These are phyloP conservation scores for Adrianichthys oophorus DNA, from an alignment of 2,797 vertebrate species.

Conservation along the genomic window DNA sequence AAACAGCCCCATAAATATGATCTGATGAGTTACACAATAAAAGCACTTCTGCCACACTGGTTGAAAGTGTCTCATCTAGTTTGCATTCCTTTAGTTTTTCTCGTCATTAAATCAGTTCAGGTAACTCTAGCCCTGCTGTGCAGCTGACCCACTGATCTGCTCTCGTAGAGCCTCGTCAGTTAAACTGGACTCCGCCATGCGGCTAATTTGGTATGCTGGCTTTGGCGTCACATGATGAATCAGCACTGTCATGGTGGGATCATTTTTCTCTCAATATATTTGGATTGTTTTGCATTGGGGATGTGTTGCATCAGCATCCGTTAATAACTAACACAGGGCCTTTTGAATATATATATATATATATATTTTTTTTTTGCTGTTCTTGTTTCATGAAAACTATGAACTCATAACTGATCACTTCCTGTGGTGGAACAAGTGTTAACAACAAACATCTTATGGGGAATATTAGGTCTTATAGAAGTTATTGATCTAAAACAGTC, in stretches of 20 bases:
- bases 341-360: constrained; percentile 3
- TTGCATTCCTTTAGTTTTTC: neutral
- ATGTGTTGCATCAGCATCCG: constrained; percentile 35
- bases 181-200: constrained; percentile 35
- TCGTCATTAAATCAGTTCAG: neutral
- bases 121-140: constrained; percentile 2
- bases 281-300: constrained; percentile 52
- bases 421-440: constrained; percentile 14
- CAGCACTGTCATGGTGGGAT: constrained; percentile 52
- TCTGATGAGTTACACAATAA: constrained; percentile 3
- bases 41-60: neutral
- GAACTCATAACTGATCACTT: constrained; percentile 3
- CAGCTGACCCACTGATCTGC: constrained; percentile 28
- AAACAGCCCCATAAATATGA: constrained; percentile 15
- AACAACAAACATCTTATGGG: constrained; percentile 3
- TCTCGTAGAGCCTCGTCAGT: constrained; percentile 34
- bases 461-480: constrained; percentile 7
- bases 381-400: constrained; percentile 17
- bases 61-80: constrained; percentile 16
- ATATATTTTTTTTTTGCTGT: neutral
- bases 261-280: constrained; percentile 65
- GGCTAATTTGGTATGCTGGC: constrained; percentile 59
- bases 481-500: neutral
- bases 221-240: constrained; percentile 69
- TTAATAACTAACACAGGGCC: constrained; percentile 37